Conservation (phyloP, 2,113 vertebrate genomes). For the Falcunculus frontatus region DNA sequence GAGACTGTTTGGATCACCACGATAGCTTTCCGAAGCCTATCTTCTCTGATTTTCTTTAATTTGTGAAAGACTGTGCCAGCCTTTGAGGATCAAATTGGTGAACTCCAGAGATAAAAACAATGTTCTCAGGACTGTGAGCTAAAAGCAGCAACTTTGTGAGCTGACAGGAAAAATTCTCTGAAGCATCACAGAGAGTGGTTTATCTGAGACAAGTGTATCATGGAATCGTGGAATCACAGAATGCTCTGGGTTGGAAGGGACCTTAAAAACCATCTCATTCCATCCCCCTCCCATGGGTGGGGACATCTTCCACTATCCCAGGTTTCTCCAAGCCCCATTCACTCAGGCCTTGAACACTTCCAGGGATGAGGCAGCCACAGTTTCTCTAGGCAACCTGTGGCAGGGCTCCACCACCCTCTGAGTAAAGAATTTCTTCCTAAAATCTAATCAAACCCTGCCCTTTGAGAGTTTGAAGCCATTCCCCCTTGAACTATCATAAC, state of each 20-base stretch:
- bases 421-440: neutral
- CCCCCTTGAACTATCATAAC: neutral
- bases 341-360: neutral
- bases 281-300: neutral
- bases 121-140: neutral
- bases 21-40: neutral
- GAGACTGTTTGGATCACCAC: neutral
- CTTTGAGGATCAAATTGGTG: neutral
- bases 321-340: accelerated
- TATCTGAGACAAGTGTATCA: neutral
- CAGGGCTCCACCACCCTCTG: neutral
- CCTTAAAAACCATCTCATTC: neutral
- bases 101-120: neutral
- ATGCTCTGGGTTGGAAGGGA: neutral
- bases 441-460: no score
- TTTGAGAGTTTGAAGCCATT: neutral
- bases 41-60: neutral
- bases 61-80: neutral
- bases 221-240: neutral
- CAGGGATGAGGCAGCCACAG: neutral
- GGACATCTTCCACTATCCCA: neutral
- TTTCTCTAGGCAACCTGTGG: neutral
- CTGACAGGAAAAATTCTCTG: neutral
- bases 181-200: neutral
- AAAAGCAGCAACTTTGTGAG: neutral